Evolutionary conservation across 2,888 invertebrate species (phyloP).

Genomic region (Acanthococcus lagerstroemiae): DNA sequence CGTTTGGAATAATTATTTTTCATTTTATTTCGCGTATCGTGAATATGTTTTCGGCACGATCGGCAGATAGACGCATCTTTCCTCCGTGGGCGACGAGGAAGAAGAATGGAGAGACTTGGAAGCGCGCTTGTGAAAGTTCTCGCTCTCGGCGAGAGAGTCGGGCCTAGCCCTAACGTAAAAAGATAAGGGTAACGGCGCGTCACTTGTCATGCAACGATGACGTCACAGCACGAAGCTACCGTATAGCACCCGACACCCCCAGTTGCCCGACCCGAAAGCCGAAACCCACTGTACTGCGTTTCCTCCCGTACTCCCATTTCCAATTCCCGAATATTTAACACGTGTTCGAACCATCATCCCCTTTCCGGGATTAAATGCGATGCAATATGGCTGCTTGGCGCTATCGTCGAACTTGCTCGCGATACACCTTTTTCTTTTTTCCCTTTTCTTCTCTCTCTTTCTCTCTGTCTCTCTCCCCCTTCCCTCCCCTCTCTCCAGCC

Average conservation of each 20-base stretch:
- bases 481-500: no score
- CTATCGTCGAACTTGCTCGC: neutral
- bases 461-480: no score
- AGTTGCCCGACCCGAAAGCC: neutral
- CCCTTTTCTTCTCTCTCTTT: neutral
- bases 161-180: constrained; percentile 30
- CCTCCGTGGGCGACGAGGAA: no score
- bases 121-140: constrained; percentile 14
- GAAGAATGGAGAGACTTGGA: constrained; percentile 1
- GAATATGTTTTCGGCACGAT: no score
- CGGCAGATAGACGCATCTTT: no score
- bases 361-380: constrained; percentile 29
- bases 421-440: neutral
- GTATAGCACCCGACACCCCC: no score
- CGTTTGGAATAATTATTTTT: no score
- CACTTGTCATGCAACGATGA: constrained; percentile 30
- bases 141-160: no score
- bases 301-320: constrained; percentile 6
- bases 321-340: constrained; percentile 29
- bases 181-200: constrained; percentile 30
- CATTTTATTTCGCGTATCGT: no score
- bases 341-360: constrained; percentile 29
- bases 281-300: constrained; percentile 3
- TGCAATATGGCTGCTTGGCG: constrained; percentile 26
- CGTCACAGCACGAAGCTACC: constrained; percentile 17